Evolutionary conservation across 2,888 invertebrate species (phyloP).

Genomic region (Loripinus fragilis): DNA sequence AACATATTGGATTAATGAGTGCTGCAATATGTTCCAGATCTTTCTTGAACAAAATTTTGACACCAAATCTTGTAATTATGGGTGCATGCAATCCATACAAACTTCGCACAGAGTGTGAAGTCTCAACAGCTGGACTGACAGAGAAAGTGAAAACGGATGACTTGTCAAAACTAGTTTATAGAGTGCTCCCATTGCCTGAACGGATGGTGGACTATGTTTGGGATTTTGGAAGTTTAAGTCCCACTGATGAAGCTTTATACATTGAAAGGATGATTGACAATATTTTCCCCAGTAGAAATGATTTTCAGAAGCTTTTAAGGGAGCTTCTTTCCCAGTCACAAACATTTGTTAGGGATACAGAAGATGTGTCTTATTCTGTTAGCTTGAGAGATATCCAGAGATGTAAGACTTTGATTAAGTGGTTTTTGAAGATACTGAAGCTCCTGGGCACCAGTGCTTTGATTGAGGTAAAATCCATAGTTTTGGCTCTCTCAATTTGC

Average conservation of each 20-base stretch:
- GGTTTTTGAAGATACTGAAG: slow-evolving; percentile 35
- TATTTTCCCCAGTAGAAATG: slow-evolving; percentile 16
- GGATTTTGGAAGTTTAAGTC: slow-evolving; percentile 69
- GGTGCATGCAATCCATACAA: slow-evolving; percentile 74
- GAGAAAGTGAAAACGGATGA: slow-evolving; percentile 65
- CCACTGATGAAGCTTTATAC: slow-evolving; percentile 62
- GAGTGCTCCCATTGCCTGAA: slow-evolving; percentile 72
- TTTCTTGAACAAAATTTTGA: slow-evolving; percentile 49
- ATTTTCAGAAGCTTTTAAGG: slow-evolving; percentile 21
- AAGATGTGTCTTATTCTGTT: slow-evolving; percentile 37
- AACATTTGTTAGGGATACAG: slow-evolving; percentile 36
- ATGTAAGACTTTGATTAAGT: slow-evolving; percentile 36
- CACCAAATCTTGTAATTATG: slow-evolving; percentile 63
- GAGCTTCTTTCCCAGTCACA: slow-evolving; percentile 47
- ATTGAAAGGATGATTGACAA: slow-evolving; percentile 49
- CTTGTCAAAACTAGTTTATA: slow-evolving; percentile 65
- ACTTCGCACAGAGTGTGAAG: slow-evolving; percentile 48
- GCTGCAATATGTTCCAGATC: slow-evolving; percentile 63
- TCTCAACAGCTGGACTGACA: slow-evolving; percentile 64
- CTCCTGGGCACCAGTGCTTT: too few species aligned
- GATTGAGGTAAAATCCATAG: slow-evolving; percentile 31
- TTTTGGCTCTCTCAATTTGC: slow-evolving; percentile 56
- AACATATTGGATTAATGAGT: slow-evolving; percentile 62
- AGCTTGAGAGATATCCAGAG: slow-evolving; percentile 55
- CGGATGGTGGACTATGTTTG: slow-evolving; percentile 71